Conservation (phyloP, 2,797 vertebrate genomes). For the Siniperca obscura region DNA sequence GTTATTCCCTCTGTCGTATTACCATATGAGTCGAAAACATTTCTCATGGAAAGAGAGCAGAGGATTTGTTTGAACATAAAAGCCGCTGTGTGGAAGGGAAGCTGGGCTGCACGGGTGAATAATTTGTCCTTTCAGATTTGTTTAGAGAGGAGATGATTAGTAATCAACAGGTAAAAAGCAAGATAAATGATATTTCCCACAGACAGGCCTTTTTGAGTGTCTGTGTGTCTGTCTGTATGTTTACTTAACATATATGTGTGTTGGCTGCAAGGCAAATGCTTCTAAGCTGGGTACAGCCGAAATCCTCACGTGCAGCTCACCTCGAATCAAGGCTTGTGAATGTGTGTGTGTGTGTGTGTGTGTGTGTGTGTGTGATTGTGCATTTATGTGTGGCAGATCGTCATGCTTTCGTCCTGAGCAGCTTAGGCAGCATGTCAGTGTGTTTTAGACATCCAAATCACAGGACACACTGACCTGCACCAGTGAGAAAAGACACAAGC, state of each 20-base stretch:
- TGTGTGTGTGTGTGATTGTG: conserved; percentile 25
- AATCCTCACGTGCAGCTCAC: conserved; percentile 76
- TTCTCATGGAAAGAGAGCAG: conserved; percentile 32
- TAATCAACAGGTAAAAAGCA: conserved; percentile 61
- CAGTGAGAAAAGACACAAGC: conserved; percentile 19
- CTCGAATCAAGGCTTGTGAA: conserved; percentile 57
- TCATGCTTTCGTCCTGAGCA: conserved; percentile 62
- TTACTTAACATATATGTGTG: conserved; percentile 35
- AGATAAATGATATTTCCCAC: conserved; percentile 30
- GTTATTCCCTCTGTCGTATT: conserved; percentile 45
- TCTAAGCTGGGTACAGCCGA: conserved; percentile 65
- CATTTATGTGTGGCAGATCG: conserved; percentile 43
- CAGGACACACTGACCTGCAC: conserved; percentile 60
- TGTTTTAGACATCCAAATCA: conserved; percentile 64
- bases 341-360: conserved; percentile 18
- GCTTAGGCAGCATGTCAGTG: conserved; percentile 67
- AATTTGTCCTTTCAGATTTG: conserved; percentile 50
- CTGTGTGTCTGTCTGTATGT: conserved; percentile 34
- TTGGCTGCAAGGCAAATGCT: conserved; percentile 44
- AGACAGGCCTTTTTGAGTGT: conserved; percentile 30
- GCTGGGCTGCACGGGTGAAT: conserved; percentile 22
- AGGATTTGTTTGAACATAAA: conserved; percentile 60
- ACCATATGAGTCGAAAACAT: conserved; percentile 56
- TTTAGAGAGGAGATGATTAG: conserved; percentile 40
- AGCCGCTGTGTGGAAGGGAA: conserved; percentile 32